phyloP scores from a whole-genome alignment of 2,113 vertebrate species.

The Carassius carassius region DNA sequence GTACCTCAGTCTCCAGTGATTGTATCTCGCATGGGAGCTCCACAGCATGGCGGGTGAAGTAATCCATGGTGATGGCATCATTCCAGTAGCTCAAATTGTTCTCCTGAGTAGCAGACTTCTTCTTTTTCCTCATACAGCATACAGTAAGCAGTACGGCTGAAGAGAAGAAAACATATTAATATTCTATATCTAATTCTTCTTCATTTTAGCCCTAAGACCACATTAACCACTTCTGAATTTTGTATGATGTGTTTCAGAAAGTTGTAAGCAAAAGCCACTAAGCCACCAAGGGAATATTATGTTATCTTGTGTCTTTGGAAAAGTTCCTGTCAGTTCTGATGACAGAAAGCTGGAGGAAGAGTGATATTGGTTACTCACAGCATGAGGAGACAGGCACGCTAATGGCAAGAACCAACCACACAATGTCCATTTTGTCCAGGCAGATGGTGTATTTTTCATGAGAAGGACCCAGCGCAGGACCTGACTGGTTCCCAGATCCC shows the following conservation, averaged over 20 bases:
- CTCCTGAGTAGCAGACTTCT: constrained; percentile 92
- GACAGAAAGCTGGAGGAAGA: constrained; percentile 14
- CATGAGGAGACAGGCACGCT: constrained; percentile 93
- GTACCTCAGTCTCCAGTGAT: constrained; percentile 92
- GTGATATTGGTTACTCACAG: constrained; percentile 80
- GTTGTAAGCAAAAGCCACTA: neutral
- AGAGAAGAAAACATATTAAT: constrained; percentile 53
- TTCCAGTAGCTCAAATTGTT: constrained; percentile 99
- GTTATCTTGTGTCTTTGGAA: neutral
- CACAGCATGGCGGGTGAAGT: constrained; percentile 95
- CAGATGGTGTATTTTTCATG: constrained; percentile 86
- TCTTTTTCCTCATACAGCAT: constrained; percentile 95
- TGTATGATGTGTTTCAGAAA: neutral
- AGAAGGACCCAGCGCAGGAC: constrained; percentile 78
- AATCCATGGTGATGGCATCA: constrained; percentile 99
- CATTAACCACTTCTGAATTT: neutral
- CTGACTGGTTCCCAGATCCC: constrained; percentile 81
- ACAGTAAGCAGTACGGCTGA: constrained; percentile 93
- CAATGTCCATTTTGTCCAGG: constrained; percentile 92
- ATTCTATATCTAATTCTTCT: neutral
- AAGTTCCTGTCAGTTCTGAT: neutral
- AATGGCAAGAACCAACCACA: constrained; percentile 95
- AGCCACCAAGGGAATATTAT: constrained; percentile 12
- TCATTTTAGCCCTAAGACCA: neutral
- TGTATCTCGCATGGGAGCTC: constrained; percentile 95